Percentiles rank a stretch among this genome's conserved stretches.
phyloP scores from a whole-genome alignment of 2,797 vertebrate species.

The Hypotaenidia okinawae region DNA sequence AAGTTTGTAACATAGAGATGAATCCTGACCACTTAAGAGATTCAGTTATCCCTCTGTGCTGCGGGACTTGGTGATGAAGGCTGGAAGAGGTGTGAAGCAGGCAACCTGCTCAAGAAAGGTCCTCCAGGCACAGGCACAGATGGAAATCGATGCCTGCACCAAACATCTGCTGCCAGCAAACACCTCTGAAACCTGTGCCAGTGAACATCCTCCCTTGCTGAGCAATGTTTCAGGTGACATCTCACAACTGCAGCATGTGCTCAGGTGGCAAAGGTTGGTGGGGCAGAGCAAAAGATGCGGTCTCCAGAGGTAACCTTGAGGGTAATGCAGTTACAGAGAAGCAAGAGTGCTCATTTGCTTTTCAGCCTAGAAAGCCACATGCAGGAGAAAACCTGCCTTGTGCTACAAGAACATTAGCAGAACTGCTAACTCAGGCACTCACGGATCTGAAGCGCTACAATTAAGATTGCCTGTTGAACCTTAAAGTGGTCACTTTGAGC shows the following conservation, averaged over 20 bases:
- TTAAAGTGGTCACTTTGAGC: background rate
- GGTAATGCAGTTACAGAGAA: background rate
- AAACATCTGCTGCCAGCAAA: background rate
- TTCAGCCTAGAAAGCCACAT: background rate
- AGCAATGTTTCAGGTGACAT: background rate
- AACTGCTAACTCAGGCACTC: background rate
- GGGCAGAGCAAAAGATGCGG: background rate
- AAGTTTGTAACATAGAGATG: background rate
- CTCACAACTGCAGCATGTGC: background rate
- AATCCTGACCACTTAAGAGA: background rate
- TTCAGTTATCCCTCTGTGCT: background rate
- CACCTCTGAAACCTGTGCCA: background rate
- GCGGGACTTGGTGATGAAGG: background rate
- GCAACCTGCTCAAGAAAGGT: background rate
- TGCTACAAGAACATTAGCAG: background rate
- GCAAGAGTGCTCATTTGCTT: background rate
- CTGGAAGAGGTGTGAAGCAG: background rate
- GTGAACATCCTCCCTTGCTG: background rate
- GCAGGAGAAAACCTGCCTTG: too few species aligned
- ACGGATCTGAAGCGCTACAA: background rate
- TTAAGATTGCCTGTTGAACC: background rate
- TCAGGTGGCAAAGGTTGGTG: background rate
- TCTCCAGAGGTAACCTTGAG: background rate
- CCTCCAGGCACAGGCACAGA: rapidly evolving
- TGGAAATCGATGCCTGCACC: background rate